Evolutionary conservation across 2,888 invertebrate species (phyloP).

Genomic region (Fissipunctia ypsillon): DNA sequence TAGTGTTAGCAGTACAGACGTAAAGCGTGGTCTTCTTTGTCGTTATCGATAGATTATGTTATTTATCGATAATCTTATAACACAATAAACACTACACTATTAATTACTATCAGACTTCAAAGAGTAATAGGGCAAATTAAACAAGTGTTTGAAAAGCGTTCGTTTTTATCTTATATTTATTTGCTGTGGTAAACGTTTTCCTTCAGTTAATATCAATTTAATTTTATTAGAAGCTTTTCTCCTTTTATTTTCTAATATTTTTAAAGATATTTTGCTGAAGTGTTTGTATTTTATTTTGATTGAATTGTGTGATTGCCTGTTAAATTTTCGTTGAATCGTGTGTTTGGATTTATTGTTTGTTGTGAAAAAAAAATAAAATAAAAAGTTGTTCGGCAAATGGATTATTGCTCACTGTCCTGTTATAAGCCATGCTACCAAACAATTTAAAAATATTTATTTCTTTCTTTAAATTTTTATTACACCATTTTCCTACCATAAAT

Average conservation of each 20-base stretch:
- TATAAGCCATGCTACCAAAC: too few species aligned
- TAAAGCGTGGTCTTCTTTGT: not conserved
- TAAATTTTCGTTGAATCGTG: not conserved
- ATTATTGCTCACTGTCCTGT: too few species aligned
- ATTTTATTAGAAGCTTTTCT: slow-evolving; percentile 28
- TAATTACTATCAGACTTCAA: slow-evolving; percentile 65
- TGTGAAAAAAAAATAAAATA: not conserved
- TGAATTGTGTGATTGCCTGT: not conserved
- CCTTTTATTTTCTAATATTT: slow-evolving; percentile 26
- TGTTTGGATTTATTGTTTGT: not conserved
- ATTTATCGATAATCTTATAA: slow-evolving; percentile 40
- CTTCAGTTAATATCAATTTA: slow-evolving; percentile 28
- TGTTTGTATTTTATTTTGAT: not conserved
- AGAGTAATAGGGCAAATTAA: slow-evolving; percentile 64
- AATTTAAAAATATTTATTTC: too few species aligned
- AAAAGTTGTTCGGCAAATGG: not conserved
- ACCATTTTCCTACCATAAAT: slow-evolving; percentile 4
- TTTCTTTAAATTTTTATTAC: not conserved
- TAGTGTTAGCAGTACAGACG: not conserved
- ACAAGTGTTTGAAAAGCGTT: slow-evolving; percentile 34
- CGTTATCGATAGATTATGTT: not conserved
- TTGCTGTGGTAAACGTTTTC: slow-evolving; percentile 29
- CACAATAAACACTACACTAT: slow-evolving; percentile 49
- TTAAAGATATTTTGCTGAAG: slow-evolving; percentile 3
- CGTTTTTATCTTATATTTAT: slow-evolving; percentile 46